Conservation (phyloP, 2,888 invertebrate genomes). For the Anthophora plumipes region DNA sequence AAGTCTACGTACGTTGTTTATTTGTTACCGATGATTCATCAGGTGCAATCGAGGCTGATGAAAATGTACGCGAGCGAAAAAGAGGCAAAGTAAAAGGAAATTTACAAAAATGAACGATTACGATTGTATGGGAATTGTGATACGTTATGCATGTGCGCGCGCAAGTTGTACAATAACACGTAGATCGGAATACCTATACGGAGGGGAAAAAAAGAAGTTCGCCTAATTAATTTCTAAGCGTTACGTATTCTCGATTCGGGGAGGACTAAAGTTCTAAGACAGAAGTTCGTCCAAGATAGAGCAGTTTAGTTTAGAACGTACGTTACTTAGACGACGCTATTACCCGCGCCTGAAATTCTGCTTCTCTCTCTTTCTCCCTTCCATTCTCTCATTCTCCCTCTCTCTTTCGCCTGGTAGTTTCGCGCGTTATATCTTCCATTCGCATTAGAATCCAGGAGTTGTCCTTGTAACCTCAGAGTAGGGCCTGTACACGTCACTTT, state of each 20-base stretch:
- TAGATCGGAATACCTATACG: too few species aligned
- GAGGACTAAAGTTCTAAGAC: slow-evolving; percentile 1
- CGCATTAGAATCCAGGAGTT: slow-evolving; percentile 60
- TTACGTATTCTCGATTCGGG: slow-evolving; percentile 1
- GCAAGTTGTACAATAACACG: not conserved
- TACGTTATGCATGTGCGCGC: not conserved
- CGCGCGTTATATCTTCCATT: slow-evolving; percentile 49
- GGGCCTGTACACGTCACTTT: slow-evolving; percentile 67
- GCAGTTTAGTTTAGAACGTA: slow-evolving; percentile 51
- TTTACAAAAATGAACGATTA: too few species aligned
- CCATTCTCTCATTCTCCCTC: not conserved
- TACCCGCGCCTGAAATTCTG: slow-evolving; percentile 52
- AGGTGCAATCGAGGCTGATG: too few species aligned
- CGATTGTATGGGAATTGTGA: too few species aligned
- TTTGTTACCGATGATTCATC: too few species aligned
- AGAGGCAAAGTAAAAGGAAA: too few species aligned
- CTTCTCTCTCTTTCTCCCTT: not conserved
- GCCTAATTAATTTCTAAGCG: not conserved
- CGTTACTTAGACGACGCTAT: slow-evolving; percentile 48
- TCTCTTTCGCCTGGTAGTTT: slow-evolving; percentile 17
- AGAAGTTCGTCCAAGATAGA: slow-evolving; percentile 38
- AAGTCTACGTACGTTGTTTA: too few species aligned
- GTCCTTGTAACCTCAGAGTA: slow-evolving; percentile 47
- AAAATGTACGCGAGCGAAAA: too few species aligned
- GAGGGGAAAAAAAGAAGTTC: not conserved